Base-by-base conservation (phyloP, 1,140 invertebrate genomes). In the Danaus plexippus region DNA sequence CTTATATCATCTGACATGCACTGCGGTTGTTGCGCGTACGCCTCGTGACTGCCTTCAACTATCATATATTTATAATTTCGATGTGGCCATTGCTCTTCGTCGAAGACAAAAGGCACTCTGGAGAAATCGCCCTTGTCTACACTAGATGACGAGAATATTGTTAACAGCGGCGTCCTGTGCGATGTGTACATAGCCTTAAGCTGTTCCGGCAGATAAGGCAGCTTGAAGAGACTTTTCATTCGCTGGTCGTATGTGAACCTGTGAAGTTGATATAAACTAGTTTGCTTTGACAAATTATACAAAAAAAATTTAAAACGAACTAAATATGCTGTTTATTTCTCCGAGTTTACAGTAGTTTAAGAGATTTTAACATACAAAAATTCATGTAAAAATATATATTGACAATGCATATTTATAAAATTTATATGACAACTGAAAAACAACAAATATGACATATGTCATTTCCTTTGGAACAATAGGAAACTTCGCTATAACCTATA, bases 181-280 rank as follows among this genome's bases (percentile, higher is more conserved):
- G 44, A 10, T 0, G 75, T 76, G 48, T 73, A 73, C 5, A 79
- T 49, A 45, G 62, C 32, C 18, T 60, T 52, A 1, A 77, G 18
- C 15, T 67, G 42, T 4, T 69, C 66, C 0, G 64, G 55, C 0
- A 73, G 62, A 43, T 69, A 71, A 1, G 70, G 75, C 9, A 71
- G 43, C 1, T 60, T 52, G n/a, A 71, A 65, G 0, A 69, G 49
- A 40, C 65, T 59, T 50, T 80, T 80, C 69, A 75, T 74, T 1
- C 79, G 64, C 48, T 82, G 77, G 53, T 82, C 77, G 59, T 69
- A 76, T 1, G 75, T 71, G 47, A 79, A 74, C 55, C 78, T 81
- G 63, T 10, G 61, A 57, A 42, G 22, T 49, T 47, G 43, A 57
- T 9, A 47, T 43, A 12, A 10, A 57, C 41, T 42, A 9, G 11